Evolutionary conservation across 2,113 vertebrate genomes (phyloP).

Genomic region (Heterotis niloticus): DNA sequence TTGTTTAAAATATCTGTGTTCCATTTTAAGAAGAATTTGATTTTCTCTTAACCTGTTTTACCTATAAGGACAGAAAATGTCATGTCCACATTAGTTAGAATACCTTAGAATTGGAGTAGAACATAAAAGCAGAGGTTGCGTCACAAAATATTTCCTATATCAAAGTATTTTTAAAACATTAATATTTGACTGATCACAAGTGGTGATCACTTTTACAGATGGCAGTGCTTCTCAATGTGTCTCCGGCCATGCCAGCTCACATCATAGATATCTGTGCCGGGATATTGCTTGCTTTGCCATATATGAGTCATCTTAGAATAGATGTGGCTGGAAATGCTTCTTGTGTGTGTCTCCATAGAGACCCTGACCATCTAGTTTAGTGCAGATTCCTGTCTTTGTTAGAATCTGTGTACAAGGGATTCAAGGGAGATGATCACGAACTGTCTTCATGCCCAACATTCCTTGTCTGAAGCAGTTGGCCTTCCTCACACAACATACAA

Average conservation of each 20-base stretch:
- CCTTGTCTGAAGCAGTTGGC: background rate
- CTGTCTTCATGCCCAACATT: background rate
- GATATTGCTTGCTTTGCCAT: conserved; percentile 8
- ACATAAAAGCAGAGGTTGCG: too few species aligned
- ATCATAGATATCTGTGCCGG: background rate
- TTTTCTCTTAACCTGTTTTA: too few species aligned
- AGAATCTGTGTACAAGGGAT: conserved; percentile 2
- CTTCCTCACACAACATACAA: background rate
- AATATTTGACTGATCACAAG: too few species aligned
- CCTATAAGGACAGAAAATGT: too few species aligned
- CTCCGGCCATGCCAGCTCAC: too few species aligned
- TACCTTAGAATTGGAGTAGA: too few species aligned
- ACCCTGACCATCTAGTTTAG: background rate
- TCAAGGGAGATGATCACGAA: background rate
- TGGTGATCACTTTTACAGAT: background rate
- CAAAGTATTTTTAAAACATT: too few species aligned
- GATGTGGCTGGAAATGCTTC: background rate
- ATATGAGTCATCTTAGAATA: background rate
- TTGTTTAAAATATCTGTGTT: too few species aligned
- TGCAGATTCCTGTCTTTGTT: background rate
- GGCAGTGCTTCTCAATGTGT: background rate
- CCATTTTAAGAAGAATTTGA: too few species aligned
- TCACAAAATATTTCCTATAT: too few species aligned
- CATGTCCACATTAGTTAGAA: too few species aligned
- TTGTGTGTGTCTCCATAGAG: conserved; percentile 19